Conservation (phyloP, 2,797 vertebrate species). For the Acanthopagrus latus region DNA sequence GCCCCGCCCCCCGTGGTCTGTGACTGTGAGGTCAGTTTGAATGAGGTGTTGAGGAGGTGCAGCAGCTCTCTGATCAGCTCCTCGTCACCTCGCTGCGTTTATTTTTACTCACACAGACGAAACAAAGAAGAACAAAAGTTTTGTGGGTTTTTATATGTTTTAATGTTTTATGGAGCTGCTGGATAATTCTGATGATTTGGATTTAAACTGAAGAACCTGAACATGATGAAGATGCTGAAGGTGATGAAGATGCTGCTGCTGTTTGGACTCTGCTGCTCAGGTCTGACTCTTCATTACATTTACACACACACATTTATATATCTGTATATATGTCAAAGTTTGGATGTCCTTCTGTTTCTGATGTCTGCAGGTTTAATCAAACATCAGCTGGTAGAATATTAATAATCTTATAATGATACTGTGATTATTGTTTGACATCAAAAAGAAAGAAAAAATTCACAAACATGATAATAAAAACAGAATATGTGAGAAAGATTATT, state of each 20-base stretch:
- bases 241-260: conserved; percentile 31
- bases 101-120: neutral
- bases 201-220: conserved; percentile 23
- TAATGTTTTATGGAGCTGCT: neutral
- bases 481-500: no score
- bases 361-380: no score
- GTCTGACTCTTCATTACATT: conserved; percentile 28
- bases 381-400: no score
- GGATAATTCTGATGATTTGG: conserved; percentile 37
- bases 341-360: no score
- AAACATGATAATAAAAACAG: no score
- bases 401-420: no score
- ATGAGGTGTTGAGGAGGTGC: conserved; percentile 4
- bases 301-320: neutral
- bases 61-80: conserved; percentile 22
- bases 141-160: no score
- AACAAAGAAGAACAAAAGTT: no score
- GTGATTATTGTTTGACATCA: neutral
- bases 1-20: neutral
- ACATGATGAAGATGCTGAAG: conserved; percentile 7
- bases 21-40: conserved; percentile 20
- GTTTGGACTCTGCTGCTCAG: conserved; percentile 63
- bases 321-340: no score
- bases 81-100: no score
- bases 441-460: neutral